Evolutionary conservation across 1,140 invertebrate species (phyloP).

Genomic region (Pentalonia nigronervosa): DNA sequence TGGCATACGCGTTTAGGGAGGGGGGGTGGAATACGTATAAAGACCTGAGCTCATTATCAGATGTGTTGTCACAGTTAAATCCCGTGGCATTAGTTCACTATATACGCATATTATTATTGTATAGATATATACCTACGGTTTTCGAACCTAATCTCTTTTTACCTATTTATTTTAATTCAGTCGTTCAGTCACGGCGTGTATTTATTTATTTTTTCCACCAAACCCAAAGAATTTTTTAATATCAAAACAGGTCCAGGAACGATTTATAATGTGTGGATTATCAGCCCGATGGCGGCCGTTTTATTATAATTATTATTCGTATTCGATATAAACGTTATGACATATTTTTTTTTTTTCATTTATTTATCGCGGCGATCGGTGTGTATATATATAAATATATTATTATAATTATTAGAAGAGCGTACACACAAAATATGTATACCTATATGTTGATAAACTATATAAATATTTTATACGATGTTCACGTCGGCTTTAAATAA

Average conservation of each 20-base stretch:
- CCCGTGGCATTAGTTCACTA: constrained; percentile 10
- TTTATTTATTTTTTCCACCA: neutral
- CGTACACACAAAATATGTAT: neutral
- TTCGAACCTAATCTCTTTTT: constrained; percentile 44
- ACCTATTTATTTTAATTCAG: constrained; percentile 52
- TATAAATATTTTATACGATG: neutral
- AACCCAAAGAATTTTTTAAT: constrained; percentile 47
- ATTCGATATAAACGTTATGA: constrained; percentile 44
- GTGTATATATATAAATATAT: neutral
- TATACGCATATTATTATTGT: neutral
- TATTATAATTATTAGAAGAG: neutral
- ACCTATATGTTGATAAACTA: neutral
- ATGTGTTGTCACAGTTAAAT: constrained; percentile 49
- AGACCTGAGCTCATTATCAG: constrained; percentile 42
- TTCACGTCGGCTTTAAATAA: neutral
- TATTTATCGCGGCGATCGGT: neutral
- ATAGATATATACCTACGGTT: neutral
- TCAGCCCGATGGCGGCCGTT: neutral
- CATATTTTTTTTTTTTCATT: constrained; percentile 42
- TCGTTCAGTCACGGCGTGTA: constrained; percentile 28
- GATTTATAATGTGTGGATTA: constrained; percentile 47
- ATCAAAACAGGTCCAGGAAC: constrained; percentile 35
- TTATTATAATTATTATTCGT: neutral
- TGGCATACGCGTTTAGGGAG: constrained; percentile 3
- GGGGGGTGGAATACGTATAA: neutral